Evolutionary conservation across 2,888 invertebrate genomes (phyloP).

Genomic region (Penaeus monodon): DNA sequence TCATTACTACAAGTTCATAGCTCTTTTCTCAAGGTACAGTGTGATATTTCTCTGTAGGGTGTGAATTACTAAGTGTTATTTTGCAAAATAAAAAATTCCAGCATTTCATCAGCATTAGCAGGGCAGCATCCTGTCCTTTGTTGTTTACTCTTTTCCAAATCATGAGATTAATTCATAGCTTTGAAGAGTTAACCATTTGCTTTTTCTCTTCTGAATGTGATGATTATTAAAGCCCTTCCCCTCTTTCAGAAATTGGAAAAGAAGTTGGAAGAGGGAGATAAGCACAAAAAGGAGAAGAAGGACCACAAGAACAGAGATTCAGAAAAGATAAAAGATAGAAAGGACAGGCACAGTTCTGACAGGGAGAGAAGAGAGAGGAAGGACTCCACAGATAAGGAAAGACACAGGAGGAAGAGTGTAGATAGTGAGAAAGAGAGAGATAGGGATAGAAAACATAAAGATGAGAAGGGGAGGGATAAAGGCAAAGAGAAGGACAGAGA

Average conservation of each 20-base stretch:
- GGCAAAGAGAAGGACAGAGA: conserved; percentile 42
- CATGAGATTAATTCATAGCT: no score
- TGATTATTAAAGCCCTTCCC: background rate
- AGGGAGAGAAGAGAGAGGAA: conserved; percentile 41
- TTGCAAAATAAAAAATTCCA: no score
- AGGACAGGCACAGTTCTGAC: conserved; percentile 48
- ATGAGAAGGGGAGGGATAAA: conserved; percentile 18
- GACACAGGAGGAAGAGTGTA: conserved; percentile 17
- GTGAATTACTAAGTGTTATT: no score
- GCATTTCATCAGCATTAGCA: no score
- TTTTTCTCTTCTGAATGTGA: no score
- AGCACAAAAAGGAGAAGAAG: conserved; percentile 19
- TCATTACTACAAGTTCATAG: no score
- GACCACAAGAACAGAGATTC: conserved; percentile 24
- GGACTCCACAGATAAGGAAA: conserved; percentile 8
- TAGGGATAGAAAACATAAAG: conserved; percentile 22
- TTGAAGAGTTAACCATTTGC: no score
- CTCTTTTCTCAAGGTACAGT: no score
- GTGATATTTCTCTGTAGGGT: no score
- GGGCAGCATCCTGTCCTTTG: no score
- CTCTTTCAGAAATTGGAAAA: conserved; percentile 42
- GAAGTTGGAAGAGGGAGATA: conserved; percentile 32
- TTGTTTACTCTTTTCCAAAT: no score
- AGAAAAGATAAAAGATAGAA: conserved; percentile 21
- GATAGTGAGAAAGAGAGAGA: conserved; percentile 21